A percentile compares a stretch with the other conserved stretches of the same genome.
phyloP scores from a whole-genome alignment of 1,140 invertebrate genomes.

The Trinorchestia longiramus region DNA sequence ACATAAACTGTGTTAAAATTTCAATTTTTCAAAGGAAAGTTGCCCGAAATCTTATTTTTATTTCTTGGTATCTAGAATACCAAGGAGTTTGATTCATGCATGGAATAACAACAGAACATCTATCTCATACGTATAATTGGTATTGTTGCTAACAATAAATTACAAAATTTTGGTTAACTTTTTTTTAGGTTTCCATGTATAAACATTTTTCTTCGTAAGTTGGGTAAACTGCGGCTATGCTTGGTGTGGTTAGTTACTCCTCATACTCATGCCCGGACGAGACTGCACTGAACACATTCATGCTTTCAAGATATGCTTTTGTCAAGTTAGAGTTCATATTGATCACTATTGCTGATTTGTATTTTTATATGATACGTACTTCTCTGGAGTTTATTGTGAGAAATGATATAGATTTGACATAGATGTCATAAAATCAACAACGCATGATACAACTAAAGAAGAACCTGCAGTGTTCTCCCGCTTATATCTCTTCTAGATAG shows the following conservation, averaged over 20 bases:
- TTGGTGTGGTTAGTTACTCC: neutral
- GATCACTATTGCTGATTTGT: neutral
- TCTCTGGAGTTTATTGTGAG: neutral
- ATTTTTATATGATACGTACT: neutral
- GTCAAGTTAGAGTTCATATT: neutral
- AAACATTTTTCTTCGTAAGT: too few species aligned
- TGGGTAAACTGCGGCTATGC: too few species aligned
- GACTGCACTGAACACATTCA: neutral
- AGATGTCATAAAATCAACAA: neutral
- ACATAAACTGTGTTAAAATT: too few species aligned
- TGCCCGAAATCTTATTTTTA: too few species aligned
- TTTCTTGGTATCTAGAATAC: too few species aligned
- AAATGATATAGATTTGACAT: neutral
- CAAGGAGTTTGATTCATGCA: too few species aligned
- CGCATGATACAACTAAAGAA: neutral
- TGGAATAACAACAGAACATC: too few species aligned
- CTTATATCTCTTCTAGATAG: neutral
- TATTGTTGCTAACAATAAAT: too few species aligned
- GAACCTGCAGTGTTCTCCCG: neutral
- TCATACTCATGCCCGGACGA: neutral
- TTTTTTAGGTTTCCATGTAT: too few species aligned
- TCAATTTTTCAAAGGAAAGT: too few species aligned
- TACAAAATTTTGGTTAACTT: too few species aligned
- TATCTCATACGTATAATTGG: too few species aligned
- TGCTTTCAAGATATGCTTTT: neutral